Conservation (phyloP, 2,797 vertebrate genomes). For the Esox masquinongy region DNA sequence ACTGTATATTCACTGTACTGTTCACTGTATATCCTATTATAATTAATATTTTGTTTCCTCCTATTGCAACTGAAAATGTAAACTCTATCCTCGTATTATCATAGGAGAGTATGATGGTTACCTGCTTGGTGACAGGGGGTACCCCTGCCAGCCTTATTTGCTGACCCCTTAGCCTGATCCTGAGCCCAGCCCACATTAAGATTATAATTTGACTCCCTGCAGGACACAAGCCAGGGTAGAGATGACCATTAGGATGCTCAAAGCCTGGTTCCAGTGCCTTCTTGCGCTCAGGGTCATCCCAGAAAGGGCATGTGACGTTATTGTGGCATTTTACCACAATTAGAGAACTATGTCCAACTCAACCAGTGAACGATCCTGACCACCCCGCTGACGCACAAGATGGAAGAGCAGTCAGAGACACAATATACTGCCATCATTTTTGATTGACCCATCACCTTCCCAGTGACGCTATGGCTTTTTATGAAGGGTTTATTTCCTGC, state of each 20-base stretch:
- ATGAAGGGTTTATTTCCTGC: no score
- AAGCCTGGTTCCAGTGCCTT: no score
- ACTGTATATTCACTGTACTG: no score
- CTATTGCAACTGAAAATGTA: no score
- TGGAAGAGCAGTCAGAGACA: conserved; percentile 3
- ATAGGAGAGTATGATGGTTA: no score
- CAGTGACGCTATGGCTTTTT: neutral
- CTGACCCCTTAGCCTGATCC: no score
- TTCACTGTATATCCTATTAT: no score
- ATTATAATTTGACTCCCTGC: no score
- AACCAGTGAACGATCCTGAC: neutral
- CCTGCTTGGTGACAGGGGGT: no score
- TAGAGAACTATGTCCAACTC: neutral
- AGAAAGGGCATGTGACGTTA: neutral
- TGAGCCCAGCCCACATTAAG: no score
- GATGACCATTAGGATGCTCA: neutral
- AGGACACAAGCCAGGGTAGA: neutral
- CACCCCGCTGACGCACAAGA: neutral
- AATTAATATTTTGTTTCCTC: no score
- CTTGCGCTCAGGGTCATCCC: neutral
- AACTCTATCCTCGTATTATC: neutral
- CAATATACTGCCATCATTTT: neutral
- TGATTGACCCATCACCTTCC: neutral
- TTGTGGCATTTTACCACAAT: conserved; percentile 7
- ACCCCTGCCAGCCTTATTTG: no score